Base-by-base conservation (phyloP, 2,113 vertebrate species). In the Macquaria australasica region DNA sequence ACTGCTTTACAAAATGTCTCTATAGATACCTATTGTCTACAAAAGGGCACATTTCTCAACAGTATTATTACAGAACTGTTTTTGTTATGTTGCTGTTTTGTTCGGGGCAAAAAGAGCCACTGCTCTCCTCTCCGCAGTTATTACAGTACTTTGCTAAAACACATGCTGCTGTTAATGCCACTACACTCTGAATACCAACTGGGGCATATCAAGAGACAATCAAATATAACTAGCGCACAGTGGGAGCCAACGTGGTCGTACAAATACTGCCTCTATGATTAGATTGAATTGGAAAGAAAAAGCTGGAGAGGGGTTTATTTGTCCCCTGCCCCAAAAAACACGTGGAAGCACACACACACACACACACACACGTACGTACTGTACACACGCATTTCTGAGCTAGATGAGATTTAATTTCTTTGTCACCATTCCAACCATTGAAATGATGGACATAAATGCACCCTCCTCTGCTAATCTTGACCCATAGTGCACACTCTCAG, bases 121-220 rank as follows among this genome's bases (percentile, higher is more conserved):
- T 50, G 3, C 21, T 53, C 11, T 68, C 23, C 23, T 25, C 71
- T 43, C 8, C 20, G n/a, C 21, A 18, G 25, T 79, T 73, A 43
- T 86, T 69, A 78, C 68, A 71, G 39, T 39, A 31, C 60, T 83
- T 75, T 80, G 56, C 63, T 51, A 41, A 64, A 70, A 80, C 53
- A 68, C 73, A 68, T 45, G 60, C 25, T 51, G 62, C 21, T 48
- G 18, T 51, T 84, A 55, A 4, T 78, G 34, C 66, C 39, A n/a
- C 43, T 8, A 28, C 72, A 67, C 28, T 51, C 66, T 62, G 43
- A 83, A 79, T 31, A 62, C 45, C 50, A 76, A 79, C 14, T 4
- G 16, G 62, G 53, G 37, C 31, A 76, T 79, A 85, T 75, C 53
- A 81, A 76, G 25, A 78, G 76, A 85, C 21, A 53, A 79, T 79